Evolutionary conservation across 2,113 vertebrate genomes (phyloP), one percentile per base, ranked within the genome.

Genomic region (Nesospiza acunhae): DNA sequence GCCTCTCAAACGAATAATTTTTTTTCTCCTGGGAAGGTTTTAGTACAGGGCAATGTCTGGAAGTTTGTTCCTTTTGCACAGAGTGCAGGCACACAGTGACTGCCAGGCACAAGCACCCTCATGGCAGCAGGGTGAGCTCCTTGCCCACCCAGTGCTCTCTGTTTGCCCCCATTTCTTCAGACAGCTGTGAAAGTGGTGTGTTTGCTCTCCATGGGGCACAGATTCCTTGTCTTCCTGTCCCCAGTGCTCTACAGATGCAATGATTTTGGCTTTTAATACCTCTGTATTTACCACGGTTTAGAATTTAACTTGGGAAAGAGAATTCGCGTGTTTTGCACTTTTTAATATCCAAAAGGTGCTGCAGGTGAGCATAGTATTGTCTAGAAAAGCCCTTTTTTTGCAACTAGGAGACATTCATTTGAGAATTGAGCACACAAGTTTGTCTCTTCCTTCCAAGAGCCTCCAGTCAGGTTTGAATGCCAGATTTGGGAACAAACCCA

Each of bases 351-450:
- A 16, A 28, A 83, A 76, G 47, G 44, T 76, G 67, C 37, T 90
- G 63, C 31, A 49, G 28, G n/a, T 50, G 33, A 69, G 23, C 12
- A 3, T 0, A 5, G 6, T 4, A 6, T 9, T 55, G 30, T 52
- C 74, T 84, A 22, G 75, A 86, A 8, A 6, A 82, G 15, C 20
- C 15, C 8, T 18, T 24, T 18, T 84, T 68, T 72, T 87, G 30
- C 35, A 52, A 11, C 3, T 47, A 26, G 44, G 44, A 72, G 63
- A 59, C 13, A 9, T 10, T 28, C 41, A 18, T 15, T 47, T 77
- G 80, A 70, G 49, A 86, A 27, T 0, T 39, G 64, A 80, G 47
- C 56, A 13, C 11, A 0, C 1, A 3, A 14, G n/a, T 67, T 77
- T 89, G 20, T 55, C 27, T 89, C 35, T 72, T 81, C 47, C 30